phyloP scores from a whole-genome alignment of 2,113 vertebrate species.

The Rissa tridactyla region DNA sequence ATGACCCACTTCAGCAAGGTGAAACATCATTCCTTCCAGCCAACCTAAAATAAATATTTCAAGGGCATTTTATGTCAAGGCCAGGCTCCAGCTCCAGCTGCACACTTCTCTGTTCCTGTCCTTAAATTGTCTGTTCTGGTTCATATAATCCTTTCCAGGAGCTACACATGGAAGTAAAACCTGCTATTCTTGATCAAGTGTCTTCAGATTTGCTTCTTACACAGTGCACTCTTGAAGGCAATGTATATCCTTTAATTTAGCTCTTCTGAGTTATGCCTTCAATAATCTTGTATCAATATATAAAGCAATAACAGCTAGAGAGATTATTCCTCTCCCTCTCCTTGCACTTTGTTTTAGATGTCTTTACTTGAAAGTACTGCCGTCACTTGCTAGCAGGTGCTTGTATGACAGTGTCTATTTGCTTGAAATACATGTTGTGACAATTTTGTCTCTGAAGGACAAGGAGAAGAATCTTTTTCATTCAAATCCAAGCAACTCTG shows the following conservation, averaged over 20 bases:
- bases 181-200: not conserved
- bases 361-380: not conserved
- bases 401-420: not conserved
- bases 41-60: not conserved
- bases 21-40: not conserved
- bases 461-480: not conserved
- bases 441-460: not conserved
- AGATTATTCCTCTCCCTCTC: not conserved
- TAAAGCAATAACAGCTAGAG: not conserved
- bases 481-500: not conserved
- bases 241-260: not conserved
- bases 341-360: not conserved
- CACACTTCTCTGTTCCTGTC: not conserved
- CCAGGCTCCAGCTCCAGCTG: not conserved
- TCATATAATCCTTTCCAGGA: not conserved
- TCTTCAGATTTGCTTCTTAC: not conserved
- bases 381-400: not conserved
- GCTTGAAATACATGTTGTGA: not conserved
- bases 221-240: not conserved
- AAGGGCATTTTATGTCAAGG: not conserved
- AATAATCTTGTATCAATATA: not conserved
- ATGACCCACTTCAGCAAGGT: not conserved
- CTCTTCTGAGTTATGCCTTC: not conserved
- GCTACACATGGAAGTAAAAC: not conserved
- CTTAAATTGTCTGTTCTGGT: not conserved